These are phyloP conservation scores for Cossypha heuglini DNA, from an alignment of 2,797 vertebrate genomes.

Conservation along the genomic window DNA sequence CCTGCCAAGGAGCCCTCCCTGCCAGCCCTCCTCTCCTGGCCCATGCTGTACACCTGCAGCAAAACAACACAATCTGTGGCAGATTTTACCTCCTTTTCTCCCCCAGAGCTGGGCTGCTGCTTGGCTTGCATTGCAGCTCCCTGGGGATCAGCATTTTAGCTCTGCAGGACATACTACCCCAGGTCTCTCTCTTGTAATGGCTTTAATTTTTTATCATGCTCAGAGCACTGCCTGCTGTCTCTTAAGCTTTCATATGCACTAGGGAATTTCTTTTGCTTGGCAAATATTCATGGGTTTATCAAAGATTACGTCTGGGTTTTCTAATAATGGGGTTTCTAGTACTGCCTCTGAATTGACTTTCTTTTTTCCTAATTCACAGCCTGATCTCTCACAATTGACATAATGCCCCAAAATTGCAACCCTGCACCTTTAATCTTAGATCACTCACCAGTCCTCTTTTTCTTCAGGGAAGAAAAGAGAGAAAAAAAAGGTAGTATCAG, in stretches of 20 bases:
- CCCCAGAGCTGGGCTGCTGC: not conserved
- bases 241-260: not conserved
- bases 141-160: not conserved
- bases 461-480: not conserved
- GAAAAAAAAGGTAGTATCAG: not conserved
- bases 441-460: not conserved
- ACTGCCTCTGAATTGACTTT: not conserved
- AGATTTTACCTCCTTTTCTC: not conserved
- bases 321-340: not conserved
- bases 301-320: constrained; percentile 2
- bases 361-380: not conserved
- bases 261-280: not conserved
- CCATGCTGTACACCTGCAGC: not conserved
- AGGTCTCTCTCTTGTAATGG: not conserved
- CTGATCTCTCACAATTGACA: not conserved
- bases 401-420: not conserved
- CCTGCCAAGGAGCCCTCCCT: not conserved
- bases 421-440: constrained; percentile 29
- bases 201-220: not conserved
- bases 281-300: not conserved
- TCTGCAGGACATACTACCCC: not conserved
- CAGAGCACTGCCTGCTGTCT: constrained; percentile 3
- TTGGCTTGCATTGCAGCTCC: not conserved
- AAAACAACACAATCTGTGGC: not conserved
- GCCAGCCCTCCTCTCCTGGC: not conserved